Evolutionary conservation across 2,797 vertebrate genomes (phyloP), one percentile per base, ranked within the genome.

Genomic region (Amblyraja radiata): DNA sequence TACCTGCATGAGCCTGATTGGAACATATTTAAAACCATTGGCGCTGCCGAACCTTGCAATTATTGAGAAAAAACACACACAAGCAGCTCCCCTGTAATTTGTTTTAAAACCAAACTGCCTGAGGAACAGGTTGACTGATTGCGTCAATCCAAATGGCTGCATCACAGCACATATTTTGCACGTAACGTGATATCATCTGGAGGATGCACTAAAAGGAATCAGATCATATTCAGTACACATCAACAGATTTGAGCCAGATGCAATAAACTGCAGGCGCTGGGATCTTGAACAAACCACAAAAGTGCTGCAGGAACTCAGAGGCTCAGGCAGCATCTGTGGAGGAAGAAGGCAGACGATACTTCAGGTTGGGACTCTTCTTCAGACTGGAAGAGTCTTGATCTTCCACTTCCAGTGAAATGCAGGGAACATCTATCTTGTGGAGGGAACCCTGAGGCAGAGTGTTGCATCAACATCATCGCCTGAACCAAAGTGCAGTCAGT

Each of bases 151-250:
- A 32, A 36, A n/a, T 36, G n/a, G 61, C 63, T 88, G 58, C 58
- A 63, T 63, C 25, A 5, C 58, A 32, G 58, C n/a, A 88, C 16
- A 63, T 88, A 88, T 8, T 8, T 63, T 68, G n/a, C n/a, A 65
- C 21, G n/a, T 18, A 88, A 68, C n/a, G 18, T 21, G 16, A 88
- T 68, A 9, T 9, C n/a, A 68, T n/a, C n/a, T n/a, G 63, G 61
- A 88, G n/a, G 84, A 68, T 88, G 84, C 21, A 68, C 84, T 16
- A 36, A 88, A 88, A 18, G n/a, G n/a, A 25, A n/a, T 25, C 16
- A 21, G 84, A 88, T 88, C 84, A 88, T 88, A 88, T 88, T 88
- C 84, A 68, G 84, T 68, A n/a, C 7, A 88, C 61, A 68, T 21
- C 61, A 68, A 88, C 84, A 88, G 18, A 68, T 36, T 32, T 88